Conservation (phyloP, 2,113 vertebrate species). For the Petroica traversi region DNA sequence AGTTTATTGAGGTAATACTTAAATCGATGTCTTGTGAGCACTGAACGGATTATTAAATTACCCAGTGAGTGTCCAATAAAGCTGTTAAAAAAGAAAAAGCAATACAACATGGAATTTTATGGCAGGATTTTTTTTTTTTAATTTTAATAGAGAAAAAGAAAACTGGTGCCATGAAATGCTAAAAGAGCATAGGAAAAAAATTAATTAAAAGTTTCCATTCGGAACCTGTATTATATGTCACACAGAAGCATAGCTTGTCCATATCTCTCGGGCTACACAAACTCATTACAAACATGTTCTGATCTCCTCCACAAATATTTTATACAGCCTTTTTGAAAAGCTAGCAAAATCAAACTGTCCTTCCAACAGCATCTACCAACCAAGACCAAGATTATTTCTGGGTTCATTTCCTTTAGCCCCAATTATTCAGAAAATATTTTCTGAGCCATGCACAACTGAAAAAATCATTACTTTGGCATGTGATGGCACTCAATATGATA, state of each 20-base stretch:
- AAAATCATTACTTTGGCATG: neutral
- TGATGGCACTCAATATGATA: neutral
- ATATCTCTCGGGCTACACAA: neutral
- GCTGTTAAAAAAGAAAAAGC: slow-evolving; percentile 73
- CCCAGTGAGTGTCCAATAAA: slow-evolving; percentile 98
- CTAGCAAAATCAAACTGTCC: neutral
- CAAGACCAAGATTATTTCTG: neutral
- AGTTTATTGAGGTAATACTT: slow-evolving; percentile 94
- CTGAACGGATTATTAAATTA: slow-evolving; percentile 97
- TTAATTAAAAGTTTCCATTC: neutral
- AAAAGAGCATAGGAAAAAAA: neutral
- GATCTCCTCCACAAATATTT: neutral
- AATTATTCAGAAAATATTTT: slow-evolving; percentile 13
- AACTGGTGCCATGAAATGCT: neutral
- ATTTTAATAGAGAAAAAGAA: neutral
- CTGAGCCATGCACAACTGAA: neutral
- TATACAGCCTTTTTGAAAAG: neutral
- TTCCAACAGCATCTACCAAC: neutral
- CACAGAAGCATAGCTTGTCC: neutral
- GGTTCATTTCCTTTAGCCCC: neutral
- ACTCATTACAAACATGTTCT: neutral
- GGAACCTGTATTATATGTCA: neutral
- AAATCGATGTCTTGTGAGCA: slow-evolving; percentile 93
- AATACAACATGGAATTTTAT: neutral
- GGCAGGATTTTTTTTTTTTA: neutral